A percentile compares a stretch with the other conserved stretches of the same genome.
These are phyloP conservation scores for Brachionus angularis DNA, from an alignment of 1,140 invertebrate genomes.

Conservation along the genomic window DNA sequence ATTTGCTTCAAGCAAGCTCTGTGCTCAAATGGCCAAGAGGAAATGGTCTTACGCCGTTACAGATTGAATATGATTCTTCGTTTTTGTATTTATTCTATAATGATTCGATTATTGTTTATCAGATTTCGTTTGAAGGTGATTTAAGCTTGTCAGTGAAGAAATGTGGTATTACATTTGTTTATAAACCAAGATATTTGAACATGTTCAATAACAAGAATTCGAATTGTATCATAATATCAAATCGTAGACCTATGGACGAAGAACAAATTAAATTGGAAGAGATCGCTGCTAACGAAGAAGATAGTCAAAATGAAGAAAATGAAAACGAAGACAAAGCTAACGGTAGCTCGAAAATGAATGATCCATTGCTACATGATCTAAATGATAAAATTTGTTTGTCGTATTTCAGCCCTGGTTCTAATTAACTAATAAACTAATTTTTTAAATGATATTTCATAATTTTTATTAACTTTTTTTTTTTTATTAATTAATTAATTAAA, in stretches of 20 bases:
- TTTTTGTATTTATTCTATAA: conserved; percentile 41
- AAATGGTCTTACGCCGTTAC: conserved; percentile 37
- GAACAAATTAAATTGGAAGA: conserved; percentile 7
- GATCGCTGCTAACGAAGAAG: background rate
- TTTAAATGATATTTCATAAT: background rate
- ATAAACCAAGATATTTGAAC: conserved; percentile 40
- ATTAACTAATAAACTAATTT: background rate
- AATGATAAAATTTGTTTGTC: conserved; percentile 42
- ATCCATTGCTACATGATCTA: conserved; percentile 11
- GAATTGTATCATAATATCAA: conserved; percentile 38
- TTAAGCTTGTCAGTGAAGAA: background rate
- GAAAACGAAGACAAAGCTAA: background rate
- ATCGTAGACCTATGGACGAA: conserved; percentile 26
- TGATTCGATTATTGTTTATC: conserved; percentile 22
- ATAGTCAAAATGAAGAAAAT: background rate
- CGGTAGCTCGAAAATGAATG: background rate
- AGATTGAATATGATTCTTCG: conserved; percentile 40
- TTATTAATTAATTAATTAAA: no score
- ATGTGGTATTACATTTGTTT: conserved; percentile 30
- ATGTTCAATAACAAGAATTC: conserved; percentile 24
- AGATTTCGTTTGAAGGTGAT: conserved; percentile 36
- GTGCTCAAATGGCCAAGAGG: conserved; percentile 39
- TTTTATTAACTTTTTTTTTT: background rate
- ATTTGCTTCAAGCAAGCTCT: background rate
- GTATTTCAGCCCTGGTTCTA: conserved; percentile 31